Conservation (phyloP, 2,888 invertebrate species). For the Strigamia transsilvanica region DNA sequence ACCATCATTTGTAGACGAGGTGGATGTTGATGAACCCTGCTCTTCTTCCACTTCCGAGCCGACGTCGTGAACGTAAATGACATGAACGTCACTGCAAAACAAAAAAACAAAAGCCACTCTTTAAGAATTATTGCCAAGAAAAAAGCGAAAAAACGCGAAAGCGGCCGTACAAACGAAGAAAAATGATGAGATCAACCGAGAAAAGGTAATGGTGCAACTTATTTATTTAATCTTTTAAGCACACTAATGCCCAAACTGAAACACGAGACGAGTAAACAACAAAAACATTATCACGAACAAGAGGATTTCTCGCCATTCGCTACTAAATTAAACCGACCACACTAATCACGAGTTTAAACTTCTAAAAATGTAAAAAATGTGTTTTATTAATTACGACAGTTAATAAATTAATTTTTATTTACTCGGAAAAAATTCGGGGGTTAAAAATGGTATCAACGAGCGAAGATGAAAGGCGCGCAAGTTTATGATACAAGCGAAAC, state of each 20-base stretch:
- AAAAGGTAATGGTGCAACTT: slow-evolving; percentile 32
- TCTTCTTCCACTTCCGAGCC: slow-evolving; percentile 54
- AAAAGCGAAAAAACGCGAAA: neutral
- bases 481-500: neutral
- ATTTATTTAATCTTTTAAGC: slow-evolving; percentile 15
- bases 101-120: neutral
- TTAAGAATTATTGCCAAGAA: neutral
- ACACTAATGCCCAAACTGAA: neutral
- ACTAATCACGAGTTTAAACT: neutral
- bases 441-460: neutral
- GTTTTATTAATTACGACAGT: neutral
- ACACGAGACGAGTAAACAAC: neutral
- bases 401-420: neutral
- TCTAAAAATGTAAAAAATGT: neutral
- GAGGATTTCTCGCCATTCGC: neutral
- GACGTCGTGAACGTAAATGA: slow-evolving; percentile 58
- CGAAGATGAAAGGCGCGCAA: neutral
- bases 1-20: neutral
- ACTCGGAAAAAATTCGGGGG: neutral
- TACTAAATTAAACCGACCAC: neutral
- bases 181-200: neutral
- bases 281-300: neutral
- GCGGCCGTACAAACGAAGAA: neutral
- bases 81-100: slow-evolving; percentile 58
- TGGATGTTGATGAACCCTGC: neutral